These are phyloP conservation scores for Ferdinandea cuprea DNA, from an alignment of 2,888 invertebrate genomes.

Conservation along the genomic window DNA sequence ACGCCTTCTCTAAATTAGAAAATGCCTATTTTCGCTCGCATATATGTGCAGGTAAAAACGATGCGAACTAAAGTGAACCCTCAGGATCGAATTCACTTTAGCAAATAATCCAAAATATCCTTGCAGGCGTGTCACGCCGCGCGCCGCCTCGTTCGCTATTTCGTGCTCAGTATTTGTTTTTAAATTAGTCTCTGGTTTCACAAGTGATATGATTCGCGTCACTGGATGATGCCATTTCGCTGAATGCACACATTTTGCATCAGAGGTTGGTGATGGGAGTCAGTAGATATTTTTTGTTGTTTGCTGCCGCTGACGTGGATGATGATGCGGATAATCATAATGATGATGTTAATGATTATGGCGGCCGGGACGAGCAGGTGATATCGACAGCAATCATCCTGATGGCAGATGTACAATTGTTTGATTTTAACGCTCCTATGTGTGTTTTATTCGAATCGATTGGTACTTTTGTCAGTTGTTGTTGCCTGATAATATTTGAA, in stretches of 20 bases:
- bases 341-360: slow-evolving; percentile 40
- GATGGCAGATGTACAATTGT: slow-evolving; percentile 12
- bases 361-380: not conserved
- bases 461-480: not conserved
- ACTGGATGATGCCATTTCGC: slow-evolving; percentile 56
- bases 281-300: not conserved
- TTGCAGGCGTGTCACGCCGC: no score
- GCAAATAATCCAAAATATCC: slow-evolving; percentile 18
- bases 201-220: slow-evolving; percentile 63
- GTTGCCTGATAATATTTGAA: slow-evolving; percentile 6
- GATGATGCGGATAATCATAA: slow-evolving; percentile 55
- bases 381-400: slow-evolving; percentile 24
- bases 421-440: slow-evolving; percentile 28
- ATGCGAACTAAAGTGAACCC: not conserved
- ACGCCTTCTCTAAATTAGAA: not conserved
- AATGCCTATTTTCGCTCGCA: no score
- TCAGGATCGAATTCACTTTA: slow-evolving; percentile 35
- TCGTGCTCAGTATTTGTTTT: slow-evolving; percentile 67
- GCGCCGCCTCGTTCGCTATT: not conserved
- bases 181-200: slow-evolving; percentile 69
- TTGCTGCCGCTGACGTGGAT: slow-evolving; percentile 41
- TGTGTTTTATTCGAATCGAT: slow-evolving; percentile 11
- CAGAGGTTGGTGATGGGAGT: not conserved
- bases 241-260: slow-evolving; percentile 38
- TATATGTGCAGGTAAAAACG: no score